Percentiles rank a stretch among this genome's conserved stretches.
Evolutionary conservation across 2,888 invertebrate species (phyloP).

Genomic region (Cephus runcator): DNA sequence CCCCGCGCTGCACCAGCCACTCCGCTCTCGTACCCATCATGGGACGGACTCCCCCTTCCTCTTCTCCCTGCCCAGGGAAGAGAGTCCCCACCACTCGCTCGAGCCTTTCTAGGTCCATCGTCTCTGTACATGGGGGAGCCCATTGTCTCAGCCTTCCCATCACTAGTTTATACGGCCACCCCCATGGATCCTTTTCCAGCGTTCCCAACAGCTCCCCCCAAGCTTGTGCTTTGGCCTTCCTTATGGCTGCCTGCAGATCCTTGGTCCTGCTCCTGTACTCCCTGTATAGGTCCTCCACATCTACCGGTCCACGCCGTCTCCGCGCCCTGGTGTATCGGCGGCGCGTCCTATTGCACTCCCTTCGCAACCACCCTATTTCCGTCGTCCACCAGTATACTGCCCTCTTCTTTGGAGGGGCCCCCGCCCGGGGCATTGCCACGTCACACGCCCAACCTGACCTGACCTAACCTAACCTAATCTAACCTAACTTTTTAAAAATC

Average conservation of each 20-base stretch:
- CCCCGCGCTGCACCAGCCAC: too few species aligned
- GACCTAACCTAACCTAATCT: too few species aligned
- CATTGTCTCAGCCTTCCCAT: neutral
- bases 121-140: neutral
- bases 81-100: neutral
- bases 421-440: too few species aligned
- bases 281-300: too few species aligned
- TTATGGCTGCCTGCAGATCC: neutral
- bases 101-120: neutral
- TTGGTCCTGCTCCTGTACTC: neutral
- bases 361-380: rapidly evolving
- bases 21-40: too few species aligned
- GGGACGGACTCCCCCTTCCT: neutral
- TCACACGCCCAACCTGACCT: too few species aligned
- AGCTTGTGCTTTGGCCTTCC: neutral
- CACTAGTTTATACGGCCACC: conserved; percentile 25
- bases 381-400: too few species aligned
- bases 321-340: neutral
- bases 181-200: conserved; percentile 23
- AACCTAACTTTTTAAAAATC: too few species aligned
- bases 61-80: neutral
- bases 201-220: conserved; percentile 17
- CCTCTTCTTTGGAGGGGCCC: too few species aligned
- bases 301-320: neutral
- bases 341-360: neutral